Percentiles rank a stretch among this genome's conserved stretches.
These are phyloP conservation scores for Sipha flava DNA, from an alignment of 1,140 invertebrate species.

Conservation along the genomic window DNA sequence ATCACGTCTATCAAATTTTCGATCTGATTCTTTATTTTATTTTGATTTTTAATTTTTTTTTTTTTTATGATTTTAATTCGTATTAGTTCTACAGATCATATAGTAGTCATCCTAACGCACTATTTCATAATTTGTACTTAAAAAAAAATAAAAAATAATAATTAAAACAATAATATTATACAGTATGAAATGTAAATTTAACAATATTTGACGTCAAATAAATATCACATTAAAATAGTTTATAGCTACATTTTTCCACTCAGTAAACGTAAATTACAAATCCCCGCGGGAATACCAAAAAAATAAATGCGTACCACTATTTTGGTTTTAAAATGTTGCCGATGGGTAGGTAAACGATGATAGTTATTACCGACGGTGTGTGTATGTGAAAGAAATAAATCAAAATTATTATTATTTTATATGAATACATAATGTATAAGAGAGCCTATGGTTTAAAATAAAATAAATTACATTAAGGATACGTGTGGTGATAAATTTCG, in stretches of 20 bases:
- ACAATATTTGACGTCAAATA: too few relatives aligned
- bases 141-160: too few relatives aligned
- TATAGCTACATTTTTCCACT: too few relatives aligned
- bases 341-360: not conserved
- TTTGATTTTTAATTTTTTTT: too few relatives aligned
- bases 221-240: not conserved
- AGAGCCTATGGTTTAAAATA: not conserved
- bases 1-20: not conserved
- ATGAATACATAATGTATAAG: not conserved
- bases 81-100: too few relatives aligned
- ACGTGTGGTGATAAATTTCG: not conserved
- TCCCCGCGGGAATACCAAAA: not conserved
- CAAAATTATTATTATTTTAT: not conserved
- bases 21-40: not conserved
- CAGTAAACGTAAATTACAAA: too few relatives aligned
- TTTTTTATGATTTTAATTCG: too few relatives aligned
- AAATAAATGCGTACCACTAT: not conserved
- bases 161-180: too few relatives aligned
- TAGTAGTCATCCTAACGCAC: too few relatives aligned
- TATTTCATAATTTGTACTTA: too few relatives aligned
- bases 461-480: not conserved
- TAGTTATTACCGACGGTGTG: not conserved
- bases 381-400: slow-evolving; percentile 1
- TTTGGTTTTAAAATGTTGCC: not conserved
- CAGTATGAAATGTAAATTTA: too few relatives aligned